Percentiles rank a stretch among this genome's conserved stretches.
These are phyloP conservation scores for Cyanoliseus patagonus DNA, from an alignment of 2,113 vertebrate genomes.

Conservation along the genomic window DNA sequence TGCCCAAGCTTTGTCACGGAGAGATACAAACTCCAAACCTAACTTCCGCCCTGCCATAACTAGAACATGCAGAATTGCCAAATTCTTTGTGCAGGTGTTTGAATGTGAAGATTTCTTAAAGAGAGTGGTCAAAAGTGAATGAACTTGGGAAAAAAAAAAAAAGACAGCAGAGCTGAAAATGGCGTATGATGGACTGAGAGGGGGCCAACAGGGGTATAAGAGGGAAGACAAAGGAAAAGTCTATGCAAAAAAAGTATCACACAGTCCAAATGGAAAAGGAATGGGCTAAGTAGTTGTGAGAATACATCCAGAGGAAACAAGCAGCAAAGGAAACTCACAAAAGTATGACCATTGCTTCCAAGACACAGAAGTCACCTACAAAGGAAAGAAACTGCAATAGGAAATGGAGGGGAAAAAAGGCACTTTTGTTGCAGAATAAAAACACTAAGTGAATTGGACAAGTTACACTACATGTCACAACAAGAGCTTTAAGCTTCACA, in stretches of 20 bases:
- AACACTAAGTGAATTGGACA: background rate
- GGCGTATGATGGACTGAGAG: background rate
- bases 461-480: background rate
- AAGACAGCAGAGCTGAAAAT: background rate
- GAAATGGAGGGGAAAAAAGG: background rate
- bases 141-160: background rate
- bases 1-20: background rate
- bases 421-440: background rate
- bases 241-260: background rate
- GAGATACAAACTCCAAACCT: background rate
- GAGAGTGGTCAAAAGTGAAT: accelerated
- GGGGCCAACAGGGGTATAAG: background rate
- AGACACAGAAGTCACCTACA: background rate
- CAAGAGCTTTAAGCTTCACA: background rate
- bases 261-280: background rate
- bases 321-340: background rate
- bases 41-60: background rate
- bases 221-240: background rate
- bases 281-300: background rate
- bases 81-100: background rate
- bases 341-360: background rate
- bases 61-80: background rate
- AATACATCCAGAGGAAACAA: background rate
- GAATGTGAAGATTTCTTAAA: background rate
- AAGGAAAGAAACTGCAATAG: background rate